A percentile compares a stretch with the other conserved stretches of the same genome.
phyloP scores from a whole-genome alignment of 2,113 vertebrate species.

The Setophaga coronata region DNA sequence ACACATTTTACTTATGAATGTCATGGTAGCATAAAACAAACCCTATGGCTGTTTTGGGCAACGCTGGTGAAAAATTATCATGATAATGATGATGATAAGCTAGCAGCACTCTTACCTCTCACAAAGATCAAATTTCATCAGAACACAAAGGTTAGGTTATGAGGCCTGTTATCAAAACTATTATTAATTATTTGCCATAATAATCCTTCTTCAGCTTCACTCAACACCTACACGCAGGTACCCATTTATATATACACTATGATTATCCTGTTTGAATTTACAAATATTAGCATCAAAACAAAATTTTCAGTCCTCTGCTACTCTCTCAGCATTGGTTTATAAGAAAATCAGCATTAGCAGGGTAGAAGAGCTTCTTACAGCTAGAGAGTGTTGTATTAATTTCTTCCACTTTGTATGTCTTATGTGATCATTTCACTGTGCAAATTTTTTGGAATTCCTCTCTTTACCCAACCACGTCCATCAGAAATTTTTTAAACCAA shows the following conservation, averaged over 20 bases:
- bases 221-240: accelerated
- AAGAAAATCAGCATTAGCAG: background rate
- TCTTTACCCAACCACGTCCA: background rate
- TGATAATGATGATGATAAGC: background rate
- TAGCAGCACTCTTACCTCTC: background rate
- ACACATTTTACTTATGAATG: background rate
- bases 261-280: background rate
- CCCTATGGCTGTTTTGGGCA: background rate
- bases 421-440: background rate
- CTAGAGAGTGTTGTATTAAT: background rate
- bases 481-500: background rate
- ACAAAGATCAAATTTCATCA: background rate
- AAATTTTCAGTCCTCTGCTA: background rate
- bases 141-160: background rate
- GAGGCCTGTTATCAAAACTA: background rate
- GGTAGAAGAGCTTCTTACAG: background rate
- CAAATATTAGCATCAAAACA: background rate
- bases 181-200: background rate
- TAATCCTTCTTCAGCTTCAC: background rate
- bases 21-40: background rate
- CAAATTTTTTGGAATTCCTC: background rate
- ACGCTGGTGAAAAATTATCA: background rate
- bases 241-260: background rate
- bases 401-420: background rate
- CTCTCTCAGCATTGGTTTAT: background rate